Evolutionary conservation across 2,888 invertebrate genomes (phyloP).

Genomic region (Himalopsyche anomala): DNA sequence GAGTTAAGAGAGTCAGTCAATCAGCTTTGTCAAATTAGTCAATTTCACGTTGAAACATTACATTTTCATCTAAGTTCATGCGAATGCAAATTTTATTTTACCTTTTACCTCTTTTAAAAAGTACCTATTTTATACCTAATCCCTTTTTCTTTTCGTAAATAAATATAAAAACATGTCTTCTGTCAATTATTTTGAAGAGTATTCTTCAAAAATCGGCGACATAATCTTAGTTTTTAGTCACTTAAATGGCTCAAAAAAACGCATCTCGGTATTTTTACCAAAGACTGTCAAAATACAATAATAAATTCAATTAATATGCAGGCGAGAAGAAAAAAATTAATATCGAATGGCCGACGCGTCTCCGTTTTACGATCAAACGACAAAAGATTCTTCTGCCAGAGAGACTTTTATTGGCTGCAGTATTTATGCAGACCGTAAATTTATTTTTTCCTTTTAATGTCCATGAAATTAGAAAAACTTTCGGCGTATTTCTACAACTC

Average conservation of each 20-base stretch:
- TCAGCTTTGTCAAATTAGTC: too few relatives aligned
- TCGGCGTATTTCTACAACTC: not conserved
- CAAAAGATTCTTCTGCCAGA: conserved; percentile 7
- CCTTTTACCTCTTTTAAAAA: too few relatives aligned
- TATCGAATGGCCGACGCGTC: conserved; percentile 8
- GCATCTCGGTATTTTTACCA: not conserved
- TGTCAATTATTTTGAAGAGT: too few relatives aligned
- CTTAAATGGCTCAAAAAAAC: not conserved
- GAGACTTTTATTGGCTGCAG: not conserved
- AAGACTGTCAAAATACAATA: not conserved
- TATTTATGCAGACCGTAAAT: not conserved
- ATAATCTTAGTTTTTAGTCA: not conserved
- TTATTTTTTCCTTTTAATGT: not conserved
- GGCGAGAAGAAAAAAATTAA: conserved; percentile 19
- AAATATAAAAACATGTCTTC: too few relatives aligned
- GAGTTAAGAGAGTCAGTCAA: too few relatives aligned
- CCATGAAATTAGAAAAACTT: conserved; percentile 34
- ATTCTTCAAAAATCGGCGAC: too few relatives aligned
- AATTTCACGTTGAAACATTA: too few relatives aligned
- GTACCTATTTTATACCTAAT: too few relatives aligned
- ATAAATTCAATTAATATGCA: not conserved
- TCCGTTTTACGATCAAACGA: not conserved
- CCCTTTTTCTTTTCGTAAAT: too few relatives aligned
- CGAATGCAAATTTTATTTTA: too few relatives aligned
- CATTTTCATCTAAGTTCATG: too few relatives aligned